These are phyloP conservation scores for Anhinga anhinga DNA, from an alignment of 2,113 vertebrate species.

Conservation along the genomic window DNA sequence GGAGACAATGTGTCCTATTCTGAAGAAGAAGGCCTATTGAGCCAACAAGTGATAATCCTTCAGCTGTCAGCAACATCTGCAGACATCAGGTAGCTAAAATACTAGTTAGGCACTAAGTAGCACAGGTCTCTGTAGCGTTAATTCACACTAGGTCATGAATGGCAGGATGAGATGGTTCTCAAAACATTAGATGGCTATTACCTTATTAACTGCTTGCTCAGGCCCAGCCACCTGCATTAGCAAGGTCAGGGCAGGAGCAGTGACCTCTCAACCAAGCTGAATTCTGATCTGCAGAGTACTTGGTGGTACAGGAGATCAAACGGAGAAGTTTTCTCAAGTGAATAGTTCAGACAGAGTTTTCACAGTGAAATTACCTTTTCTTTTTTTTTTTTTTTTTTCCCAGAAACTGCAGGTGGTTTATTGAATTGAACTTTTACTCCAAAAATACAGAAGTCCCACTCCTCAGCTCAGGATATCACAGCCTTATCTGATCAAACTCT, in stretches of 20 bases:
- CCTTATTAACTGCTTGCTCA: not conserved
- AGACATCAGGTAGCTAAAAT: not conserved
- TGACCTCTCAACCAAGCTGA: not conserved
- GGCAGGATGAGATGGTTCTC: not conserved
- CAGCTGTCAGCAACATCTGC: not conserved
- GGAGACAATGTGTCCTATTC: not conserved
- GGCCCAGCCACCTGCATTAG: not conserved
- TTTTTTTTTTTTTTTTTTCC: not conserved
- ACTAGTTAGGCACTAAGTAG: not conserved
- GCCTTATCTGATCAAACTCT: not conserved
- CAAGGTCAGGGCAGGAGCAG: not conserved
- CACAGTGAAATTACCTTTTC: accelerated
- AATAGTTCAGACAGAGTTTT: not conserved
- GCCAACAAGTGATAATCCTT: not conserved
- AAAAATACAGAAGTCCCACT: not conserved
- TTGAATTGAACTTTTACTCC: not conserved
- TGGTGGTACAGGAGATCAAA: not conserved
- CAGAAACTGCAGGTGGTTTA: not conserved
- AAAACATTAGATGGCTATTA: not conserved
- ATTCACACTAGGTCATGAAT: not conserved
- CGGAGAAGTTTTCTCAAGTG: not conserved
- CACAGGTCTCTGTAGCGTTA: no score
- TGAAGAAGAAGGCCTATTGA: not conserved
- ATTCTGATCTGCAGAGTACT: not conserved
- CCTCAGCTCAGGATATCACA: not conserved